Percentiles rank a stretch among this genome's conserved stretches.
phyloP scores from a whole-genome alignment of 2,113 vertebrate species.

The Triplophysa tibetana region DNA sequence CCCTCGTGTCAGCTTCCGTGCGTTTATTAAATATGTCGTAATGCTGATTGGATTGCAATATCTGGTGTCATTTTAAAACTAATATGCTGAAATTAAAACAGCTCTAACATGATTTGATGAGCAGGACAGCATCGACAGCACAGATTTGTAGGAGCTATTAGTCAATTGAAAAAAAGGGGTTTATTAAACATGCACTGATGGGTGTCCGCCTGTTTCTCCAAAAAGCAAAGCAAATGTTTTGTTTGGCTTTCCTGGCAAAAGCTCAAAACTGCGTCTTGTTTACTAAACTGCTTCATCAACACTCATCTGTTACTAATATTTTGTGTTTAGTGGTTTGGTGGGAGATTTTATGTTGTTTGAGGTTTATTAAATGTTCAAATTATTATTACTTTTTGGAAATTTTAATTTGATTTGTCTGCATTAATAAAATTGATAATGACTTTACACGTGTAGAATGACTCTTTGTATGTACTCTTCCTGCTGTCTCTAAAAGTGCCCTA shows the following conservation, averaged over 20 bases:
- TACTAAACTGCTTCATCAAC: not conserved
- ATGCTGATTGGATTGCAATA: not conserved
- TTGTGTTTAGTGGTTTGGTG: not conserved
- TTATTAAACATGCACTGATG: constrained; percentile 5
- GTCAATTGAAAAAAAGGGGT: constrained; percentile 10
- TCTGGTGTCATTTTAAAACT: not conserved
- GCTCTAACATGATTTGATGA: constrained; percentile 26
- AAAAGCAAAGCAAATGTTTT: not conserved
- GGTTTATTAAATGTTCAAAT: too few species aligned
- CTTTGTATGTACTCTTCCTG: too few species aligned
- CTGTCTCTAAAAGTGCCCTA: too few species aligned
- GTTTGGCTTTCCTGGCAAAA: not conserved
- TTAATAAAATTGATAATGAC: too few species aligned
- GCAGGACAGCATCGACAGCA: not conserved
- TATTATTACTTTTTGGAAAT: too few species aligned
- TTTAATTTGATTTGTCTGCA: too few species aligned
- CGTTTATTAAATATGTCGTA: not conserved
- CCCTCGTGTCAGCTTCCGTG: not conserved
- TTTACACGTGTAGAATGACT: too few species aligned
- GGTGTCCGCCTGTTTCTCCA: not conserved
- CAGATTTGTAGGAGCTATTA: constrained; percentile 1
- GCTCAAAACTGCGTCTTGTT: not conserved
- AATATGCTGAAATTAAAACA: not conserved
- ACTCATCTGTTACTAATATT: not conserved
- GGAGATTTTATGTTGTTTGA: not conserved